These are phyloP conservation scores for Ariopsis seemanni DNA, from an alignment of 2,113 vertebrate genomes.

Conservation along the genomic window DNA sequence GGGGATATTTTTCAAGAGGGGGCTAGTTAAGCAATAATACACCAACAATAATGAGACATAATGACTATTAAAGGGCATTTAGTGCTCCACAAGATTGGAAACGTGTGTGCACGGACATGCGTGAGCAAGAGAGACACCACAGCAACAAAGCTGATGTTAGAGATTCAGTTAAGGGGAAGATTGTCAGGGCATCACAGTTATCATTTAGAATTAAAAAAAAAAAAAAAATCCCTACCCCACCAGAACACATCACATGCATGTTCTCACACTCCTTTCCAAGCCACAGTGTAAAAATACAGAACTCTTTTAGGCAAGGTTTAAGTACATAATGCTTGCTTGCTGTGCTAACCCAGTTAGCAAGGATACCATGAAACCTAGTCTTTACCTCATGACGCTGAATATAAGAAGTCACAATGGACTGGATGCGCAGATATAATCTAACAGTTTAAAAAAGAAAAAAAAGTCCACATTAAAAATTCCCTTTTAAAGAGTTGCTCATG, in stretches of 20 bases:
- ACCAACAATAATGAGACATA: neutral
- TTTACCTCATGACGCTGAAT: conserved; percentile 21
- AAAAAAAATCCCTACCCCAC: conserved; percentile 3
- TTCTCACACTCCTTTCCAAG: neutral
- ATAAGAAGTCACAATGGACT: conserved; percentile 36
- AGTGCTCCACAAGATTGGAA: neutral
- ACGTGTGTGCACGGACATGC: neutral
- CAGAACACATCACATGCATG: conserved; percentile 46
- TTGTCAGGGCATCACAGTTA: conserved; percentile 58
- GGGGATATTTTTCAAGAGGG: neutral
- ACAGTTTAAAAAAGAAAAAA: conserved; percentile 7
- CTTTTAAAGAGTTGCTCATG: neutral
- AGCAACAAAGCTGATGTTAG: neutral
- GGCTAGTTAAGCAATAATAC: neutral
- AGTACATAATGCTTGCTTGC: conserved; percentile 8
- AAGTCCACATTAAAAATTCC: neutral
- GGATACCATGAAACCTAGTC: conserved; percentile 29
- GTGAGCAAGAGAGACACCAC: neutral
- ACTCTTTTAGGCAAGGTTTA: conserved; percentile 21
- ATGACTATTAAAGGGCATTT: neutral
- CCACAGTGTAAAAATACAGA: conserved; percentile 46
- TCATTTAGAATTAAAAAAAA: conserved; percentile 37
- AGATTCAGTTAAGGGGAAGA: conserved; percentile 37
- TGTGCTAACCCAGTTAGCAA: conserved; percentile 30
- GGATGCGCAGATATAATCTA: conserved; percentile 18